Base-by-base conservation (phyloP, 2,797 vertebrate genomes). In the Brachyalestes nurse region DNA sequence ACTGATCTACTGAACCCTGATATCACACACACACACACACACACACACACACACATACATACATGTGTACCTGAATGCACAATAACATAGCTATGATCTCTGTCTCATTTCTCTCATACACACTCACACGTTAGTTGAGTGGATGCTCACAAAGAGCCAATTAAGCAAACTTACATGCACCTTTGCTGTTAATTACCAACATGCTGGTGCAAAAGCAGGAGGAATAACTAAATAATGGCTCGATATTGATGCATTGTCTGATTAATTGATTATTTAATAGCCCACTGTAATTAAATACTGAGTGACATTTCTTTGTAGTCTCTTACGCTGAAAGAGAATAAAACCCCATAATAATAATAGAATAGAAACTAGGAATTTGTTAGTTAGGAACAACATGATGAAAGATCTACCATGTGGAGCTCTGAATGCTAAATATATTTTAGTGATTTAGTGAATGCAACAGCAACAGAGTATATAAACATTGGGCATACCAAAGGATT, bases 231-330 rank as follows among this genome's bases (percentile, higher is more conserved):
- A 65, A 42, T 64, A 72, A 28, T 72, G 70, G n/a, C 19, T 14
- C 14, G 0, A 62, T 51, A 71, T 53, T 45, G 25, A 70, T 40
- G 6, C n/a, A 9, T 42, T 58, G 21, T 16, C 21, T 47, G 23
- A 47, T 70, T 28, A 47, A 64, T 75, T 64, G 17, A 75, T 75
- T 75, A 69, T 72, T 72, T 72, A 73, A 58, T 73, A 40, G 25
- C 17, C 34, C 62, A 42, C 71, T 58, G 19, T 73, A 73, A 57
- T 58, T 73, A 73, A 34, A 73, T 73, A 58, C 70, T 55, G 70
- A 47, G 53, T 72, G 51, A 40, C 53, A 58, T 73, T 58, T 73
- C 53, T 57, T 28, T 38, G 34, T 42, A 57, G 49, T 40, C 28
- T 51, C 57, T 55, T 72, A 72, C 51, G 40, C 57, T 72, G 51